phyloP scores from a whole-genome alignment of 2,113 vertebrate species.

The Gymnarchus niloticus region DNA sequence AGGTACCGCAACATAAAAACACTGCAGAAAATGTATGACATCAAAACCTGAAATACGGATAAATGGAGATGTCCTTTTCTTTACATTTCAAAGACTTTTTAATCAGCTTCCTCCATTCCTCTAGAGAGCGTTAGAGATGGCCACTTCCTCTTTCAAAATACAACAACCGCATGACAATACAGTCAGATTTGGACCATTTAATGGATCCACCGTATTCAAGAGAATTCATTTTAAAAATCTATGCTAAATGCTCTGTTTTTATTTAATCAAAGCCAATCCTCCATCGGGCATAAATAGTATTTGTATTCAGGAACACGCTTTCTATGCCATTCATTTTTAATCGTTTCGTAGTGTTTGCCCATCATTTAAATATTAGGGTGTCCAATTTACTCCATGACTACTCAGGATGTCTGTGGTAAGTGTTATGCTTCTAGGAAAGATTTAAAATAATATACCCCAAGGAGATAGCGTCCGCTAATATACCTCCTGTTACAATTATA shows the following conservation, averaged over 20 bases:
- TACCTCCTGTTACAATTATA: not conserved
- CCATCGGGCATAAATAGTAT: not conserved
- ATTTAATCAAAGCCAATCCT: not conserved
- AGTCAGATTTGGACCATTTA: no score
- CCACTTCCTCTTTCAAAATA: no score
- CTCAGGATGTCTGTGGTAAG: not conserved
- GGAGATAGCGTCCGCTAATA: conserved; percentile 1
- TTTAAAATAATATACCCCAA: not conserved
- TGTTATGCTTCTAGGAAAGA: not conserved
- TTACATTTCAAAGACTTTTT: no score
- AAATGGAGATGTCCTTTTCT: no score
- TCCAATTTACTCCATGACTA: not conserved
- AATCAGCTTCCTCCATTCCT: no score
- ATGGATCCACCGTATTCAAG: no score
- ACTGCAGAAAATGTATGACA: not conserved
- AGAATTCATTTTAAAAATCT: no score
- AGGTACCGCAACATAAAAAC: not conserved
- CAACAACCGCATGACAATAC: no score
- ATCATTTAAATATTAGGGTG: not conserved
- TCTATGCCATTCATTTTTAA: not conserved
- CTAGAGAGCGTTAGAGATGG: no score
- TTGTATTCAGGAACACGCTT: not conserved
- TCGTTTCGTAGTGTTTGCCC: not conserved
- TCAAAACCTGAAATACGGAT: not conserved
- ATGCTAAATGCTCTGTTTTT: not conserved